Conservation (phyloP, 2,113 vertebrate genomes). For the Calcarius ornatus region DNA sequence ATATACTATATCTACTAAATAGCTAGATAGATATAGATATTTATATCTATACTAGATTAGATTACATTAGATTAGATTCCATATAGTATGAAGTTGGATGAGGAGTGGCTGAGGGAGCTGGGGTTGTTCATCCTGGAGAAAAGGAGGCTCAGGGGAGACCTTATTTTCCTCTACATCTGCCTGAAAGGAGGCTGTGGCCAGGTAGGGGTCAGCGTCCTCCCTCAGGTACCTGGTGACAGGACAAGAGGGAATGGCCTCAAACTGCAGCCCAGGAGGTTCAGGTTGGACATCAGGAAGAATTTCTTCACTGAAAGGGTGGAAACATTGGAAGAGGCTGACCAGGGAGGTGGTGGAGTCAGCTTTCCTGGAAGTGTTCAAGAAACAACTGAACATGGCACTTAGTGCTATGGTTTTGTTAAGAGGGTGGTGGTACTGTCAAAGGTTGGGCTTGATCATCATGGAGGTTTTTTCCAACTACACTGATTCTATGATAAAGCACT, state of each 20-base stretch:
- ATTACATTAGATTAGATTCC: background rate
- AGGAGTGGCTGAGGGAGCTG: background rate
- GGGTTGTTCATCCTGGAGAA: background rate
- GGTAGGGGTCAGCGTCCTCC: background rate
- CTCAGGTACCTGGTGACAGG: too few species aligned
- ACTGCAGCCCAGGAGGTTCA: fast-evolving
- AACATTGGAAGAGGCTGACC: background rate
- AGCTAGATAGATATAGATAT: too few species aligned
- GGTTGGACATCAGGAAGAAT: background rate
- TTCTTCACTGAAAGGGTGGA: background rate
- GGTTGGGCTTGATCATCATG: background rate
- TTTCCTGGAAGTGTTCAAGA: background rate
- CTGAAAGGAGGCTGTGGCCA: background rate
- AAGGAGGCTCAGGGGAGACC: background rate
- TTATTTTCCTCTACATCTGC: background rate
- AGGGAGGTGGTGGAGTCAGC: background rate
- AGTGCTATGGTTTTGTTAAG: background rate
- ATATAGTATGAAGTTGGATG: background rate
- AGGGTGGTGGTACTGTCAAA: background rate
- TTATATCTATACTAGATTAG: too few species aligned
- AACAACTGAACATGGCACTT: background rate
- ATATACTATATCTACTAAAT: too few species aligned
- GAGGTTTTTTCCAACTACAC: background rate
- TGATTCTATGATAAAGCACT: background rate
- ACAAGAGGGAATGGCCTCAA: background rate